Conservation (phyloP, 2,797 vertebrate genomes). For the Acanthiza pusilla region DNA sequence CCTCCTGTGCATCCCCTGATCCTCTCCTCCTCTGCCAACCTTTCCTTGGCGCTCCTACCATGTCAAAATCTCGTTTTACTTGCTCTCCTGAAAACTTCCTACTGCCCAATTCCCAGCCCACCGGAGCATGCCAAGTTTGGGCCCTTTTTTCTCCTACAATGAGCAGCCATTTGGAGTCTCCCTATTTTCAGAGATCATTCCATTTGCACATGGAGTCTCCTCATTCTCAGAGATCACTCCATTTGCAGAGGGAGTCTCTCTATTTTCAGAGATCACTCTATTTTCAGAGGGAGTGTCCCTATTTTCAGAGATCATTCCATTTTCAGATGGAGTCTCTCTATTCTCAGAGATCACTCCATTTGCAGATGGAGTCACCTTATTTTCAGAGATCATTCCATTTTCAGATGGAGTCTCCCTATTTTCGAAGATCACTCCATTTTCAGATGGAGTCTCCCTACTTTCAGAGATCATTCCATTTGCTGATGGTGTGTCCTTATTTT, state of each 20-base stretch:
- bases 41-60: background rate
- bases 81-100: background rate
- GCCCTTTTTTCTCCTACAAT: background rate
- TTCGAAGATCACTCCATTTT: background rate
- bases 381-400: background rate
- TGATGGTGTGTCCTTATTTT: background rate
- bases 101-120: accelerated
- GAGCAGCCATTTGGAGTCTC: background rate
- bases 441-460: background rate
- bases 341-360: too few relatives aligned
- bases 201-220: too few relatives aligned
- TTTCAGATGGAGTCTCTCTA: too few relatives aligned
- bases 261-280: background rate
- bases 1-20: background rate
- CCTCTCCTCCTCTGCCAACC: background rate
- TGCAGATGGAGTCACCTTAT: too few relatives aligned
- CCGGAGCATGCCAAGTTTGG: accelerated
- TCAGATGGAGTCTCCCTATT: too few relatives aligned
- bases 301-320: background rate
- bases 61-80: background rate
- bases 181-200: background rate
- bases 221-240: too few relatives aligned
- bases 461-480: too few relatives aligned
- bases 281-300: too few relatives aligned
- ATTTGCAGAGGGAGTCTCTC: too few relatives aligned